Conservation (phyloP, 2,797 vertebrate species). For the Microctenopoma lineatum region DNA sequence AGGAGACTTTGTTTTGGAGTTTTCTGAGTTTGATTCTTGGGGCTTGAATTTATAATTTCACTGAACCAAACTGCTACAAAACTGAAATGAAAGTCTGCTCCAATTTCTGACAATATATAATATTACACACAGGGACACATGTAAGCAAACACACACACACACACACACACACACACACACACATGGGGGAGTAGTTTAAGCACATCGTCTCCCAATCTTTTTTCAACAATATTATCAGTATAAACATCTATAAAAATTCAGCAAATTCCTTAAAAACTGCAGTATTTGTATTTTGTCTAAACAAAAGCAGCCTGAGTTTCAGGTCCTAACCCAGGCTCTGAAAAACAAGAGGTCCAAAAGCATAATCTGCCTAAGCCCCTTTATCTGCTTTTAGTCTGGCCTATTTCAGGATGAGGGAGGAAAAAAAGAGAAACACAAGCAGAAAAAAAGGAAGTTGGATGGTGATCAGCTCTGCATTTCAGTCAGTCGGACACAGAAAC, state of each 20-base stretch:
- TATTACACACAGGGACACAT: conserved; percentile 6
- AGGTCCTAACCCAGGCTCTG: conserved; percentile 38
- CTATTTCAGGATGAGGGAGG: conserved; percentile 49
- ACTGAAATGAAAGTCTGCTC: conserved; percentile 34
- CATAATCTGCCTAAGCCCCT: conserved; percentile 46
- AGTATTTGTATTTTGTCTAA: conserved; percentile 3
- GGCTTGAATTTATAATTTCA: conserved; percentile 34
- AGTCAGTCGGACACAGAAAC: conserved; percentile 51
- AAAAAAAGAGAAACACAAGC: conserved; percentile 5
- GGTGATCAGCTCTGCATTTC: conserved; percentile 50
- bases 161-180: background rate
- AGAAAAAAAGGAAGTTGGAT: conserved; percentile 42
- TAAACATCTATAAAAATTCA: background rate
- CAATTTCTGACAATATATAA: conserved; percentile 31
- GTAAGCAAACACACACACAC: background rate
- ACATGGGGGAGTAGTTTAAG: background rate
- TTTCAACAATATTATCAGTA: background rate
- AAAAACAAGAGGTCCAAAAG: conserved; percentile 38
- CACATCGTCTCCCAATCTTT: background rate
- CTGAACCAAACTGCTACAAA: conserved; percentile 17
- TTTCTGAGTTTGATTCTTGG: conserved; percentile 18
- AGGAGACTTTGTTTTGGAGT: conserved; percentile 9
- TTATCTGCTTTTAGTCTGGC: conserved; percentile 51
- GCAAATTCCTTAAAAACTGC: background rate
- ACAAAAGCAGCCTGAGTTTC: conserved; percentile 27